phyloP scores from a whole-genome alignment of 2,888 invertebrate species.

The Villa cingulata region DNA sequence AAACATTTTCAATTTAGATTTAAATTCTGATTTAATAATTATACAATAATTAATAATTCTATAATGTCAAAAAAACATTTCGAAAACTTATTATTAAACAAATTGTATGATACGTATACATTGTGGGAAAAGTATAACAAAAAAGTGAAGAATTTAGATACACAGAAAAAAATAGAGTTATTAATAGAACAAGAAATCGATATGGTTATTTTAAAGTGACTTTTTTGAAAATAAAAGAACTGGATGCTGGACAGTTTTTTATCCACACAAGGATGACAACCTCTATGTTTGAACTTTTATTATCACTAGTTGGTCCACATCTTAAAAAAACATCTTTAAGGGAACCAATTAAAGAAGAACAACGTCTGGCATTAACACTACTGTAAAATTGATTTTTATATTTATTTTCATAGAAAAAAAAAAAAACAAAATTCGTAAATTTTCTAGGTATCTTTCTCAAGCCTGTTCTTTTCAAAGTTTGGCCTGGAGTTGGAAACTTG shows the following conservation, averaged over 20 bases:
- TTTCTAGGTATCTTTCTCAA: constrained; percentile 4
- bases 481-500: constrained; percentile 6
- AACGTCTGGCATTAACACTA: not conserved
- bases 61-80: no score
- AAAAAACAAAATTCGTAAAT: not conserved
- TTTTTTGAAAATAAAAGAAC: not conserved
- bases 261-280: not conserved
- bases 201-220: not conserved
- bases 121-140: no score
- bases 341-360: not conserved
- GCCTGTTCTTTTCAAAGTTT: constrained; percentile 2
- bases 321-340: not conserved
- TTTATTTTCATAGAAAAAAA: no score
- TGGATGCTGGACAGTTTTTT: not conserved
- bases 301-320: not conserved
- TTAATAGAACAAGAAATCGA: no score
- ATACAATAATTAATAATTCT: no score
- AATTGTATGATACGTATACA: no score
- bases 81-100: no score
- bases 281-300: not conserved
- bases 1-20: no score
- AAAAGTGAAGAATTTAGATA: no score
- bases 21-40: no score
- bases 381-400: not conserved
- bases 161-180: not conserved